A percentile compares a stretch with the other conserved stretches of the same genome.
Evolutionary conservation across 2,113 vertebrate genomes (phyloP).

Genomic region (Stictonetta naevosa): DNA sequence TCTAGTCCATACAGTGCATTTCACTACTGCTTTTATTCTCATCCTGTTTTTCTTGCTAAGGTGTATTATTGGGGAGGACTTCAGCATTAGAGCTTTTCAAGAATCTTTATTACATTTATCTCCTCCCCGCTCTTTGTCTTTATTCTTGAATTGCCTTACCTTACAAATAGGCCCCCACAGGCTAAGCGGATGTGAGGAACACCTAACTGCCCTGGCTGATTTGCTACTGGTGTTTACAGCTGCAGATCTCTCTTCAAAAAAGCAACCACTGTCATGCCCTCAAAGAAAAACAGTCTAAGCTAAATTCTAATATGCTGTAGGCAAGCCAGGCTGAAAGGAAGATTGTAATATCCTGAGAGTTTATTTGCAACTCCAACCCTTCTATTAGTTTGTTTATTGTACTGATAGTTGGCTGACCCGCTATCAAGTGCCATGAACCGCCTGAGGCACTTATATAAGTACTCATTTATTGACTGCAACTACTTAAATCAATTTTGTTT

Average conservation of each 20-base stretch:
- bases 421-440: background rate
- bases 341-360: background rate
- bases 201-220: background rate
- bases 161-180: background rate
- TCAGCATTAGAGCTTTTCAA: background rate
- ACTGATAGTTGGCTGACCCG: background rate
- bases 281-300: background rate
- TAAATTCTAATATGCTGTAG: fast-evolving
- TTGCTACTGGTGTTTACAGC: background rate
- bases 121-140: background rate
- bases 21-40: background rate
- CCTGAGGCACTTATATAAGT: background rate
- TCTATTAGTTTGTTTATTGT: background rate
- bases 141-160: background rate
- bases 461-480: background rate
- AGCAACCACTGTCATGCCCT: background rate
- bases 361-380: background rate
- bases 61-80: background rate
- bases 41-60: background rate
- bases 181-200: background rate
- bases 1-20: background rate
- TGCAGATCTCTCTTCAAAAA: background rate
- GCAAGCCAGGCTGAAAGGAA: background rate
- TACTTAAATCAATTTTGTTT: background rate
- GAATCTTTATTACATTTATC: background rate